Evolutionary conservation across 1,140 invertebrate genomes (phyloP).

Genomic region (Lordiphosa stackelbergi): DNA sequence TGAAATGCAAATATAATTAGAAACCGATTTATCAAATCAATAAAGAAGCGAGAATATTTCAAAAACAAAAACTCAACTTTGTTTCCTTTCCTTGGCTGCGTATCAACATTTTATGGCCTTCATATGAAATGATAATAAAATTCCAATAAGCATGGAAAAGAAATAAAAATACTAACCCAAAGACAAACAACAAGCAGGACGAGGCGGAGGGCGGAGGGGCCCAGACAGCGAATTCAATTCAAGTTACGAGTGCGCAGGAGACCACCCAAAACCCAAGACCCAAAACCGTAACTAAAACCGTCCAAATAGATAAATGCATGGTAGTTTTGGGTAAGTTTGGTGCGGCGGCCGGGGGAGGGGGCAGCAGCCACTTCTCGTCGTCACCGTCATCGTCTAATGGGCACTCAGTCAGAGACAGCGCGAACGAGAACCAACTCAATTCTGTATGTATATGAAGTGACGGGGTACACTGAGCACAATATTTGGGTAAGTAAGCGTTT

Average conservation of each 20-base stretch:
- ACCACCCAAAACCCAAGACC: constrained; percentile 17
- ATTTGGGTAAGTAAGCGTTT: too few species aligned
- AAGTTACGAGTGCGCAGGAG: constrained; percentile 18
- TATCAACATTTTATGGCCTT: constrained; percentile 63
- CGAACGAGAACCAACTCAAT: constrained; percentile 11
- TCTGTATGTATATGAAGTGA: constrained; percentile 27
- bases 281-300: constrained; percentile 64
- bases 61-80: constrained; percentile 10
- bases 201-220: constrained; percentile 1
- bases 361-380: constrained; percentile 2
- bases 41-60: constrained; percentile 34
- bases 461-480: too few species aligned
- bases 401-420: constrained; percentile 48
- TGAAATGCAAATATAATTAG: too few species aligned
- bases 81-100: too few species aligned
- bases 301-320: constrained; percentile 65
- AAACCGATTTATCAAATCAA: too few species aligned
- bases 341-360: neutral
- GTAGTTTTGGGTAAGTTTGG: constrained; percentile 22
- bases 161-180: constrained; percentile 68
- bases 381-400: constrained; percentile 48
- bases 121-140: constrained; percentile 73
- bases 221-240: constrained; percentile 11
- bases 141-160: constrained; percentile 66
- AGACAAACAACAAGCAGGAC: constrained; percentile 34